phyloP scores from a whole-genome alignment of 2,113 vertebrate genomes.

The Anser cygnoides region DNA sequence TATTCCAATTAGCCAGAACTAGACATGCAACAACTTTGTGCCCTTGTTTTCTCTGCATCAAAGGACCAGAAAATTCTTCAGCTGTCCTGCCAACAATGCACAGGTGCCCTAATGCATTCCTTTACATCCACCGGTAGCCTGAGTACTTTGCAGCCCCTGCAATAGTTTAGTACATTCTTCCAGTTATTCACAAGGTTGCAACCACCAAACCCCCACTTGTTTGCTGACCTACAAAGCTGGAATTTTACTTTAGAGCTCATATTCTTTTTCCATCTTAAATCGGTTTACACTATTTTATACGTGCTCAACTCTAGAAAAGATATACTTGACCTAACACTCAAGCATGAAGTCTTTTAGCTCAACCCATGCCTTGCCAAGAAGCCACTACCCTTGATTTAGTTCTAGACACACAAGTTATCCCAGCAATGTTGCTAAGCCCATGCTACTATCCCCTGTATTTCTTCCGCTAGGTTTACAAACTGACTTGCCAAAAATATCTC shows the following conservation, averaged over 20 bases:
- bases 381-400: not conserved
- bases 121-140: not conserved
- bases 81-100: not conserved
- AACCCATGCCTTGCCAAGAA: not conserved
- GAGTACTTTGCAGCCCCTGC: not conserved
- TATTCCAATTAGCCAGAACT: not conserved
- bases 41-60: not conserved
- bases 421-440: too few relatives aligned
- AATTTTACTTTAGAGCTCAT: not conserved
- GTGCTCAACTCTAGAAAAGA: not conserved
- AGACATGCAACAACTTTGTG: rapidly evolving
- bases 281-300: not conserved
- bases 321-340: not conserved
- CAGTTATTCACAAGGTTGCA: not conserved
- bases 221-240: not conserved
- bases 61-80: not conserved
- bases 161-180: not conserved
- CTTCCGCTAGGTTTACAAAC: not conserved
- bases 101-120: not conserved
- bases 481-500: not conserved
- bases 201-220: not conserved
- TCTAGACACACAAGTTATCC: not conserved
- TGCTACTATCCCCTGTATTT: rapidly evolving
- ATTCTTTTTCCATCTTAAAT: not conserved
- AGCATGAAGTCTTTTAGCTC: not conserved